Evolutionary conservation across 2,797 vertebrate genomes (phyloP), one percentile per base, ranked within the genome.

Genomic region (Microchirus variegatus): DNA sequence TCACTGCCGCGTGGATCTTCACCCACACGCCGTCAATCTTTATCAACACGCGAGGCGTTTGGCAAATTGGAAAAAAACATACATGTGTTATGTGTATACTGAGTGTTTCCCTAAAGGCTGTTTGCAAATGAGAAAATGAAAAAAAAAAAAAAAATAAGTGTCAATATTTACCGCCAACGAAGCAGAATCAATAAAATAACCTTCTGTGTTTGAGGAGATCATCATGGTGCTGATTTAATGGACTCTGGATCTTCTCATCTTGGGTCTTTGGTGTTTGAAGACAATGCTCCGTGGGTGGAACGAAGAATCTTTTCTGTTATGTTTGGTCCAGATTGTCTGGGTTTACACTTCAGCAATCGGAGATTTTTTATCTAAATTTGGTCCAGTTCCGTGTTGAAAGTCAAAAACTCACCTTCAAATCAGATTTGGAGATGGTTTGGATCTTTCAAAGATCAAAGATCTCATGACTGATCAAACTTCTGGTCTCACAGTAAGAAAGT

Each of bases 201-300:
- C 12, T 15, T 10, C 5, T 10, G 1, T 7, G 17, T 53, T 7
- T 48, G n/a, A 48, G 59, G 31, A 60, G 15, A 53, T 57, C 35
- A 53, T 64, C 49, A 70, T 71, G 3, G 2, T 55, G 66, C 70
- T 76, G 83, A 87, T 73, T 86, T 80, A 84, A 88, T 82, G 61
- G 31, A 31, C 31, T 31, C 31, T 31, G 31, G 67, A 67, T 84
- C 76, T 72, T 72, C 71, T 75, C 46, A 44, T 70, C 17, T 61
- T 73, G 50, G 82, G 75, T 64, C 67, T 64, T 44, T 57, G 44
- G 19, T 13, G 69, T 83, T 85, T 85, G 67, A 87, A 75, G 75
- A n/a, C n/a, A n/a, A n/a, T n/a, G n/a, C n/a, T n/a, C n/a, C n/a
- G n/a, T n/a, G n/a, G n/a, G n/a, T n/a, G n/a, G n/a, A n/a, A n/a